These are phyloP conservation scores for Trichonephila inaurata DNA, from an alignment of 1,140 invertebrate species.

Conservation along the genomic window DNA sequence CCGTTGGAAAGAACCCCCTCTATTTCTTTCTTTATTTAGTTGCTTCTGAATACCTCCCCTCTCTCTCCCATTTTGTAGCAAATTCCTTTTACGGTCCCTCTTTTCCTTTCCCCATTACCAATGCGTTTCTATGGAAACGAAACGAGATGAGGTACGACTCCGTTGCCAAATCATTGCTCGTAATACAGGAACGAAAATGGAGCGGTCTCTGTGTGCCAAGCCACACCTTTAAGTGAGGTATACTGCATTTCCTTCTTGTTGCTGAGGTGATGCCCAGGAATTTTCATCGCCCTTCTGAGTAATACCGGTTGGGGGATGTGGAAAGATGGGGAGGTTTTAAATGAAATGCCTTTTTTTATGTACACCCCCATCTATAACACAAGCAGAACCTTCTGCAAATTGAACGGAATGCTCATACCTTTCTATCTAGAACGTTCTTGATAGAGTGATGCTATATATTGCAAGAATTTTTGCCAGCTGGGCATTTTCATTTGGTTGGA, in stretches of 20 bases:
- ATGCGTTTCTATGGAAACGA: constrained; percentile 25
- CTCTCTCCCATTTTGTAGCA: constrained; percentile 3
- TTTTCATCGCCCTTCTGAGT: neutral
- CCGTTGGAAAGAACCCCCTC: neutral
- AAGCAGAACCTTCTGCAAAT: neutral
- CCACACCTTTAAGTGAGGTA: constrained; percentile 45
- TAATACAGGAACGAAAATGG: constrained; percentile 36
- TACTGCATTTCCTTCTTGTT: constrained; percentile 24
- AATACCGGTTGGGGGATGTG: neutral
- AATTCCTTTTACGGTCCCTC: constrained; percentile 44
- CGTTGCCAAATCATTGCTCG: constrained; percentile 45
- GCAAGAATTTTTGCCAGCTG: neutral
- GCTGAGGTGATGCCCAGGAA: constrained; percentile 34
- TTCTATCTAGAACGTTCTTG: neutral
- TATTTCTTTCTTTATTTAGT: neutral
- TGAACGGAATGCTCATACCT: neutral
- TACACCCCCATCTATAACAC: neutral
- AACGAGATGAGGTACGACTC: constrained; percentile 32
- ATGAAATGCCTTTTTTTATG: constrained; percentile 16
- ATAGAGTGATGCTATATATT: constrained; percentile 4
- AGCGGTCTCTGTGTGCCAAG: constrained; percentile 10
- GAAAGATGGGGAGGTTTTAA: constrained; percentile 5
- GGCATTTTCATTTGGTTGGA: neutral
- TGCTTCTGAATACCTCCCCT: constrained; percentile 19
- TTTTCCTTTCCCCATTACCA: constrained; percentile 34